A percentile compares a stretch with the other conserved stretches of the same genome.
phyloP scores from a whole-genome alignment of 1,140 invertebrate species.

The Papilio glaucus region DNA sequence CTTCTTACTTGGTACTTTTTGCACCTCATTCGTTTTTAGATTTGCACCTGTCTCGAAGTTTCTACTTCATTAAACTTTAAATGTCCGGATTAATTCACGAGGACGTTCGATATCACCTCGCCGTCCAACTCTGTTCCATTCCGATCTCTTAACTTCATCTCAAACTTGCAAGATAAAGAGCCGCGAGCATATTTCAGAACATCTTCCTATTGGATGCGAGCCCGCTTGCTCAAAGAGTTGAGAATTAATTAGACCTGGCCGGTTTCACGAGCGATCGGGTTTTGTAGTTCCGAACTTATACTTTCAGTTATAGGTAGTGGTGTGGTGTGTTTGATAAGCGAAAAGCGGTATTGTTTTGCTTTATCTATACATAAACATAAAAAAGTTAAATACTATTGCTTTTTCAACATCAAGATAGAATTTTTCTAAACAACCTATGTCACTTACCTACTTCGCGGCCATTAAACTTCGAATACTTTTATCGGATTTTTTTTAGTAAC shows the following conservation, averaged over 20 bases:
- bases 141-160: background rate
- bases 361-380: too few relatives aligned
- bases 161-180: slow-evolving; percentile 9
- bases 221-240: slow-evolving; percentile 8
- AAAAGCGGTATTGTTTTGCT: slow-evolving; percentile 31
- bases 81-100: background rate
- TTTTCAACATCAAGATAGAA: too few relatives aligned
- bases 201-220: slow-evolving; percentile 23
- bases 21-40: background rate
- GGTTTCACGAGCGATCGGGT: slow-evolving; percentile 36
- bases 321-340: background rate
- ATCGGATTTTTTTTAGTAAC: too few relatives aligned
- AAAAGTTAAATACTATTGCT: too few relatives aligned
- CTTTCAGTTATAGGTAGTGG: slow-evolving; percentile 23
- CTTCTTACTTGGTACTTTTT: too few relatives aligned
- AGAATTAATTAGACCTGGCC: slow-evolving; percentile 43
- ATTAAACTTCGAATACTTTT: too few relatives aligned
- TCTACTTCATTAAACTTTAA: background rate
- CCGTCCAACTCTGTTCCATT: background rate
- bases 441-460: too few relatives aligned
- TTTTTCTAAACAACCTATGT: too few relatives aligned
- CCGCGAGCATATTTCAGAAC: slow-evolving; percentile 4
- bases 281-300: slow-evolving; percentile 42
- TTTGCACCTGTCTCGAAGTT: slow-evolving; percentile 6
- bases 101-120: background rate